A percentile compares a stretch with the other conserved stretches of the same genome.
phyloP scores from a whole-genome alignment of 2,888 invertebrate species.

The Caenorhabditis sp. region DNA sequence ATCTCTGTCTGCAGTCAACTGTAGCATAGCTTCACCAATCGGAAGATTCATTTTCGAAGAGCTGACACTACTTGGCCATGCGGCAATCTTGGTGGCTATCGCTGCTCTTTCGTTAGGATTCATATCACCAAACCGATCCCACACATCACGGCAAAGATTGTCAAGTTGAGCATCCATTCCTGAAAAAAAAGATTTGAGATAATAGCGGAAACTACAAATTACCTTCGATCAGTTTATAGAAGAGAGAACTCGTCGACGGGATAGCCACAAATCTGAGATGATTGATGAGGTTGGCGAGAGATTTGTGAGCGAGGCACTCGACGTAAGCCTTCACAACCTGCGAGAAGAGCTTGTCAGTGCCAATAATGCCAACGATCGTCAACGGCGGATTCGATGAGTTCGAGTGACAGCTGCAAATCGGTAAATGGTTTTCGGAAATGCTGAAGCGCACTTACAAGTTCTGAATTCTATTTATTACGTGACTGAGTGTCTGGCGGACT shows the following conservation, averaged over 20 bases:
- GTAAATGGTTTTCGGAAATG: not conserved
- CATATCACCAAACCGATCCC: slow-evolving; percentile 72
- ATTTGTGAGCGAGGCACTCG: slow-evolving; percentile 80
- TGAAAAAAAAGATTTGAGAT: slow-evolving; percentile 37
- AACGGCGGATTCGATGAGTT: slow-evolving; percentile 80
- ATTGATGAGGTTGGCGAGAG: slow-evolving; percentile 79
- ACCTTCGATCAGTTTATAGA: slow-evolving; percentile 72
- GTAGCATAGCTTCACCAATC: slow-evolving; percentile 82
- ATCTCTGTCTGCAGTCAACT: slow-evolving; percentile 62
- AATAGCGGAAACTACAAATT: slow-evolving; percentile 10
- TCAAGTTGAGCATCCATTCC: slow-evolving; percentile 69
- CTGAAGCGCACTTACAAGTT: slow-evolving; percentile 74
- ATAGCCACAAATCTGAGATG: slow-evolving; percentile 81
- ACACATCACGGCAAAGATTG: slow-evolving; percentile 70
- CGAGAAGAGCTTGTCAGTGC: slow-evolving; percentile 79
- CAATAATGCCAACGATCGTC: slow-evolving; percentile 78
- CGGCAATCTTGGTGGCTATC: slow-evolving; percentile 51
- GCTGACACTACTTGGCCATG: slow-evolving; percentile 54
- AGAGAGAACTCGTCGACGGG: slow-evolving; percentile 73
- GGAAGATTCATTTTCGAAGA: slow-evolving; percentile 73
- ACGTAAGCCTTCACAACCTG: slow-evolving; percentile 79
- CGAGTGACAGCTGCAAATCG: slow-evolving; percentile 79
- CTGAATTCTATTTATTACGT: slow-evolving; percentile 78
- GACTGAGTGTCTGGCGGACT: slow-evolving; percentile 73
- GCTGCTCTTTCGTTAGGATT: slow-evolving; percentile 49